A percentile compares a stretch with the other conserved stretches of the same genome.
Conservation (phyloP, 2,113 vertebrate species). For the Candoia aspera region DNA sequence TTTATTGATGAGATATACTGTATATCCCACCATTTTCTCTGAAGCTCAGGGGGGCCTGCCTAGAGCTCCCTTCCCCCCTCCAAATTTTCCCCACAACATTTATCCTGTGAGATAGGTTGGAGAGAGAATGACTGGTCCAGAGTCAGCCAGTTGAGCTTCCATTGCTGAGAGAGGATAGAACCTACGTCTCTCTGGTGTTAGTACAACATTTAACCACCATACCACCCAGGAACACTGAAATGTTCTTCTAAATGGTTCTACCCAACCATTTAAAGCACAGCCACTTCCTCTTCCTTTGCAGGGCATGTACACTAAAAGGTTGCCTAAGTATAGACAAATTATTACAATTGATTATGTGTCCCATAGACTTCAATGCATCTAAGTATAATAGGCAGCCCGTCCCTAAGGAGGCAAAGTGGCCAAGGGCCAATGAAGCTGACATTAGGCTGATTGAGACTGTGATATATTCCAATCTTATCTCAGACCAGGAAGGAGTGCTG, state of each 20-base stretch:
- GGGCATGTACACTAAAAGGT: not conserved
- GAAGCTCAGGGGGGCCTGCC: no score
- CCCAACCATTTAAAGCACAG: not conserved
- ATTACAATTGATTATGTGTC: not conserved
- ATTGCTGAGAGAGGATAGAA: not conserved
- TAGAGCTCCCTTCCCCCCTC: not conserved
- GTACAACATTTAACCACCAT: not conserved
- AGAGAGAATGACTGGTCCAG: not conserved
- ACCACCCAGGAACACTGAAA: not conserved
- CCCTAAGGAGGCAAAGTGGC: not conserved
- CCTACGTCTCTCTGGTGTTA: not conserved
- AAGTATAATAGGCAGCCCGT: not conserved
- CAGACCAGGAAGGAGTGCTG: not conserved
- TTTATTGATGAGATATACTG: not conserved
- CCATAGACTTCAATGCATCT: not conserved
- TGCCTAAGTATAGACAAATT: not conserved
- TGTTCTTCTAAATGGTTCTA: no score
- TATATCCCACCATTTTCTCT: not conserved
- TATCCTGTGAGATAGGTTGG: not conserved
- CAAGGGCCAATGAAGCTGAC: not conserved
- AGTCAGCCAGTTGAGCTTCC: not conserved
- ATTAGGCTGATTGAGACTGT: not conserved
- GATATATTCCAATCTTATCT: not conserved
- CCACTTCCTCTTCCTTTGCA: not conserved
- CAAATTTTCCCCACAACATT: not conserved